Base-by-base conservation (phyloP, 1,140 invertebrate genomes). In the Agrypnia vestita region DNA sequence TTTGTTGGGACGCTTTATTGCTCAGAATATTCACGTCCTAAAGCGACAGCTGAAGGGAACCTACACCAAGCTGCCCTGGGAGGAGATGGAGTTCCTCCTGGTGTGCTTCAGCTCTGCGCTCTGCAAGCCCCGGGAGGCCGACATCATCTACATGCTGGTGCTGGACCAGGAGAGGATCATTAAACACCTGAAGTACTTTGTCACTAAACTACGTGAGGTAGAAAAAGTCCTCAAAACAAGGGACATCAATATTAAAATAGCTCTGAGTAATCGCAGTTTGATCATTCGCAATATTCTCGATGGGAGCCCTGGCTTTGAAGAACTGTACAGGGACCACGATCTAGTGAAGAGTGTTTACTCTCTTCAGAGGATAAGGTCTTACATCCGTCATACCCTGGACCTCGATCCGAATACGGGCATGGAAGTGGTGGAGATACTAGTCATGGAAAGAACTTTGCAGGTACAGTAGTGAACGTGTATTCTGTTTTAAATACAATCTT, bases 21-120 rank as follows among this genome's bases (percentile, higher is more conserved):
- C 55, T 21, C 55, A 59, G 21, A 59, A 59, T 11, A 59, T 59
- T 10, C 55, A 59, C 55, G 15, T 59, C 17, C 21, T 59, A 3
- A 59, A 59, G 55, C 55, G 55, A 59, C 55, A 59, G 21, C 12
- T 59, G 12, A 59, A 59, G 15, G 55, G 55, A 8, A 59, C 55
- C 13, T 59, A 59, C 12, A 59, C 55, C 17, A 10, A 59, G 13
- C 55, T 59, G 11, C 55, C 55, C 4, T 59, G 55, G 55, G 55
- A 59, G 21, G 55, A 59, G 21, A 59, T 59, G 3, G 55, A 59
- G 12, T 59, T 59, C 17, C 21, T 59, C 17, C 12, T 59, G 11
- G 55, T 59, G 7, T 59, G 55, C 15, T 59, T 59, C 21, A 59
- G 11, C 10, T 19, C 9, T 12, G 17, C 55, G 11, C 13, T 59